Percentiles rank a stretch among this genome's conserved stretches.
phyloP scores from a whole-genome alignment of 92 coral and sea anemone species.

The Zoanthus sansibaricus region DNA sequence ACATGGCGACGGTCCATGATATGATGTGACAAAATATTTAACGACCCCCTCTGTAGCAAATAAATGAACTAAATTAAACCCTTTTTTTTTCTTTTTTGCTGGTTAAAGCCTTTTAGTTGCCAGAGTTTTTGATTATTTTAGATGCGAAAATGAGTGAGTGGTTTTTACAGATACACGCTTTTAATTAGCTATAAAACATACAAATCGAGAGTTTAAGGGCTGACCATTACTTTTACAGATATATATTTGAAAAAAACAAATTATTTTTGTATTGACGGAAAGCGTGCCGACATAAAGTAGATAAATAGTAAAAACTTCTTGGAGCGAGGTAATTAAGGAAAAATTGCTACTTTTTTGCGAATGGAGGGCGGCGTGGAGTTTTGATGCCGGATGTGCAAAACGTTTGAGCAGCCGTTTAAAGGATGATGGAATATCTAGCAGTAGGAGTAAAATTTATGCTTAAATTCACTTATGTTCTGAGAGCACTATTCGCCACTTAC shows the following conservation, averaged over 20 bases:
- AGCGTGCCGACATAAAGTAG: background rate
- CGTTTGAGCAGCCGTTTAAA: constrained; percentile 7
- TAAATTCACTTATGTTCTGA: background rate
- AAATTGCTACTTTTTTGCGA: background rate
- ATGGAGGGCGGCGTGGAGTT: background rate
- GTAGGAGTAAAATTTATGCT: background rate
- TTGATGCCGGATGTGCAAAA: constrained; percentile 6
- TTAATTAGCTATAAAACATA: too few species aligned
- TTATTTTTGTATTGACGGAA: background rate
- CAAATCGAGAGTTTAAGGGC: too few species aligned
- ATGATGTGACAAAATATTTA: too few species aligned
- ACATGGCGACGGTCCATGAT: too few species aligned
- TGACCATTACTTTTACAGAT: background rate
- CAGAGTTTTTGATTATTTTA: too few species aligned
- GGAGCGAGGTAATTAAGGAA: constrained; percentile 3
- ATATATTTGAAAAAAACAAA: background rate
- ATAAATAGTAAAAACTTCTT: background rate
- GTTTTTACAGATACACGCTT: too few species aligned
- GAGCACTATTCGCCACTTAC: too few species aligned
- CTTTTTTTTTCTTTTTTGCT: too few species aligned
- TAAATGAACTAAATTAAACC: too few species aligned
- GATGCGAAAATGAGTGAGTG: too few species aligned
- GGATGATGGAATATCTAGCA: background rate
- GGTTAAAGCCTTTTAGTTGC: too few species aligned
- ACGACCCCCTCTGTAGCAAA: too few species aligned